These are phyloP conservation scores for Subacronicta megacephala DNA, from an alignment of 2,888 invertebrate species.

Conservation along the genomic window DNA sequence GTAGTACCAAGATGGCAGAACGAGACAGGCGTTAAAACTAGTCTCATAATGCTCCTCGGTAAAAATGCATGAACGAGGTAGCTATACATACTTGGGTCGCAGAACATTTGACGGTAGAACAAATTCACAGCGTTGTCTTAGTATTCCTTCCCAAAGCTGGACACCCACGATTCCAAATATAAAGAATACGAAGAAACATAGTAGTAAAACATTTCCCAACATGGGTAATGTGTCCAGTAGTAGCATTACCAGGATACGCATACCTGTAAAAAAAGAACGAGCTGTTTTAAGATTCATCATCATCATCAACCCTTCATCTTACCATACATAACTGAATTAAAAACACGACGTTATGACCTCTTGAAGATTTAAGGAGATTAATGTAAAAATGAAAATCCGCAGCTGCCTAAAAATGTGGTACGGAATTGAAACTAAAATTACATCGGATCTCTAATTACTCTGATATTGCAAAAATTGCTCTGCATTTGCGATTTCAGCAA, in stretches of 20 bases:
- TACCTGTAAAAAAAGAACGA: conserved; percentile 91
- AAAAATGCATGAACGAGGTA: conserved; percentile 27
- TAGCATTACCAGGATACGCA: conserved; percentile 99
- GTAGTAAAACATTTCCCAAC: conserved; percentile 99
- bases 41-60: conserved; percentile 29
- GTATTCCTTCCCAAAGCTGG: conserved; percentile 99
- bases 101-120: conserved; percentile 92
- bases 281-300: too few species aligned
- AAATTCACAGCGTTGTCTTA: conserved; percentile 97
- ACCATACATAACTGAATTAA: too few species aligned
- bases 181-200: conserved; percentile 99
- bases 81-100: conserved; percentile 93
- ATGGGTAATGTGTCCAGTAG: conserved; percentile 99
- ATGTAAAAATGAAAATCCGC: too few species aligned
- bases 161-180: conserved; percentile 99
- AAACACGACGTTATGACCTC: too few species aligned
- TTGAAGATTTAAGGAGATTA: too few species aligned
- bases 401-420: conserved; percentile 7
- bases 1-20: conserved; percentile 43
- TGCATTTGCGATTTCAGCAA: conserved; percentile 16
- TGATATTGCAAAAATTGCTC: background rate
- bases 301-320: too few species aligned
- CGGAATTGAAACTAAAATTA: conserved; percentile 9
- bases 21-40: conserved; percentile 35
- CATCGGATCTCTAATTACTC: conserved; percentile 2